These are phyloP conservation scores for Platygyra sinensis DNA, from an alignment of 64 coral and sea anemone species.

Conservation along the genomic window DNA sequence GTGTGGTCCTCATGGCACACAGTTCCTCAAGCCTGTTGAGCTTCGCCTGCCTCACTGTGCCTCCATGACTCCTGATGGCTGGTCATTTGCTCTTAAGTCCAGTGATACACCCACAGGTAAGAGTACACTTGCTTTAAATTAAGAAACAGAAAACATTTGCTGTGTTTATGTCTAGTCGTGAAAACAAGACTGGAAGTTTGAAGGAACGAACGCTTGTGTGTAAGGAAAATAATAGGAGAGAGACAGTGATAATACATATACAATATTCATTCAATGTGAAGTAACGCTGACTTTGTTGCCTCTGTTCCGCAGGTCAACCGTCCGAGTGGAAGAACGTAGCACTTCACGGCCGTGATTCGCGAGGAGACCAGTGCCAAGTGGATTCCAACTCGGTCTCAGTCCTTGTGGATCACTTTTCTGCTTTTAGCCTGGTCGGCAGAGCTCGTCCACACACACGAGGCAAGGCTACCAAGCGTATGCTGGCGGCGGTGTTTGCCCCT, in stretches of 20 bases:
- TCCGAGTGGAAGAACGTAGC: slow-evolving; percentile 61
- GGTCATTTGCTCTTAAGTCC: slow-evolving; percentile 97
- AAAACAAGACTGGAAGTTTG: no score
- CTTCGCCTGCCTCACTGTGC: slow-evolving; percentile 90
- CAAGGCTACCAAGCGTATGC: slow-evolving; percentile 55
- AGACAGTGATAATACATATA: neutral
- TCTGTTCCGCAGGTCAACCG: slow-evolving; percentile 42
- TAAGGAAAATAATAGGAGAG: neutral
- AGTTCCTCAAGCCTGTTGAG: slow-evolving; percentile 95
- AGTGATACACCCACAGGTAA: slow-evolving; percentile 90
- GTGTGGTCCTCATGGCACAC: slow-evolving; percentile 97
- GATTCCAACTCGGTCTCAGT: slow-evolving; percentile 68
- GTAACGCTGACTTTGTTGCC: neutral
- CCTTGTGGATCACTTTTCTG: slow-evolving; percentile 68
- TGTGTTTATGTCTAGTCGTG: no score
- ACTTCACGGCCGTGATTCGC: slow-evolving; percentile 46
- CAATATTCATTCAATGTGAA: neutral
- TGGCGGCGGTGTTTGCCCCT: slow-evolving; percentile 37
- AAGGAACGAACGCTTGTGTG: no score
- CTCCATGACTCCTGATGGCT: slow-evolving; percentile 97
- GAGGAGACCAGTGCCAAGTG: slow-evolving; percentile 57
- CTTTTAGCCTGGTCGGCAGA: slow-evolving; percentile 41
- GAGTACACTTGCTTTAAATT: no score
- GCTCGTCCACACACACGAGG: slow-evolving; percentile 35
- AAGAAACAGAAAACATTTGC: no score